Conservation (phyloP, 2,888 invertebrate genomes). For the Druceiella hillmani region DNA sequence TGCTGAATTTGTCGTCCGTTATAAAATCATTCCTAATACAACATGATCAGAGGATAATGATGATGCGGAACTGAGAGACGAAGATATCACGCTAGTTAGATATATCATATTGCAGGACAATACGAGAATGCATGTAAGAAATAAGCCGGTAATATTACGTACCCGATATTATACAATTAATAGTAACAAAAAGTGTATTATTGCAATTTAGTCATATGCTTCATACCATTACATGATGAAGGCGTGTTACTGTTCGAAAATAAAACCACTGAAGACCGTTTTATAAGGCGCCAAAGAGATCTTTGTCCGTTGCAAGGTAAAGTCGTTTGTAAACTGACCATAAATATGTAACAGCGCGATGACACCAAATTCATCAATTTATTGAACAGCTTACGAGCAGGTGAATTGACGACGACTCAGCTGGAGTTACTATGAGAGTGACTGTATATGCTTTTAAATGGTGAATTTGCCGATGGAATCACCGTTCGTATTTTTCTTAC, state of each 20-base stretch:
- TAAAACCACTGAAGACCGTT: neutral
- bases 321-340: too few relatives aligned
- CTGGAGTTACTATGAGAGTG: too few relatives aligned
- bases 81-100: constrained; percentile 13
- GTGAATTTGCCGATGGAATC: too few relatives aligned
- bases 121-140: constrained; percentile 25
- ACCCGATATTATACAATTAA: constrained; percentile 26
- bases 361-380: too few relatives aligned
- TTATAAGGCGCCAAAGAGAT: neutral
- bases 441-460: too few relatives aligned
- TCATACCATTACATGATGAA: constrained; percentile 14
- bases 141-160: constrained; percentile 26
- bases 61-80: constrained; percentile 22
- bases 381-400: too few relatives aligned
- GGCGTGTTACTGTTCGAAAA: neutral
- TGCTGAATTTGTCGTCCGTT: constrained; percentile 27
- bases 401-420: too few relatives aligned
- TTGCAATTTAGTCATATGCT: constrained; percentile 10
- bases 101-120: constrained; percentile 24
- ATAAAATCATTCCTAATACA: constrained; percentile 21
- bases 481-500: too few relatives aligned
- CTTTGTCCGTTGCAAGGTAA: constrained; percentile 5
- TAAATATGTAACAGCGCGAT: too few relatives aligned
- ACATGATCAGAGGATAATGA: constrained; percentile 23
- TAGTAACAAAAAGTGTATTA: constrained; percentile 19